phyloP scores from a whole-genome alignment of 2,888 invertebrate species.

The Norana najaformis region DNA sequence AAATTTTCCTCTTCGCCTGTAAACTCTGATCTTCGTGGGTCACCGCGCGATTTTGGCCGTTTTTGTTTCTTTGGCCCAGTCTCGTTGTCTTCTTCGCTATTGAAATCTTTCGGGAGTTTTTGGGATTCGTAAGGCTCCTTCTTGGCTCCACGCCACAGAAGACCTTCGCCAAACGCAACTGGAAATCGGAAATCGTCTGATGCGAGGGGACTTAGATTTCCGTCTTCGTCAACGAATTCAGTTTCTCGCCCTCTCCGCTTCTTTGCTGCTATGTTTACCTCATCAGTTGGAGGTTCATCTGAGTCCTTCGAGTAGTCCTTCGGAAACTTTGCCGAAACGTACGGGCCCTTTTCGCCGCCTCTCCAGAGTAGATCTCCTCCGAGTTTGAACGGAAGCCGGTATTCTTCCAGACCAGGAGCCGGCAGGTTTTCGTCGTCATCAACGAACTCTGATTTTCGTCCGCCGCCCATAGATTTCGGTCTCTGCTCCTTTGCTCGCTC shows the following conservation, averaged over 20 bases:
- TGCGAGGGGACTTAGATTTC: neutral
- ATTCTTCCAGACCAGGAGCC: neutral
- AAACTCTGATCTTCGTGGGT: neutral
- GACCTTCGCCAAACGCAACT: neutral
- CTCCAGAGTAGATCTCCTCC: conserved; percentile 15
- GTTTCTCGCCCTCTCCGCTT: neutral
- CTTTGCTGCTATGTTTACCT: neutral
- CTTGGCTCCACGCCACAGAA: neutral
- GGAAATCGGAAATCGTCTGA: conserved; percentile 16
- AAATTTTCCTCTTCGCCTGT: neutral
- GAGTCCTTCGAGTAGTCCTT: neutral
- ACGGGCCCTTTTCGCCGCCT: neutral
- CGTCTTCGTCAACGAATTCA: conserved; percentile 1
- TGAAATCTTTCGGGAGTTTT: neutral
- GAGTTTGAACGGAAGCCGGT: neutral
- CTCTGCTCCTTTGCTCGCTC: neutral
- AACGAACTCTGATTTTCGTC: neutral
- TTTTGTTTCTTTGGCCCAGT: neutral
- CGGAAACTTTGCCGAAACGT: neutral
- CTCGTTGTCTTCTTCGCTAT: neutral
- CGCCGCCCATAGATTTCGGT: neutral
- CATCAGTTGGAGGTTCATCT: neutral
- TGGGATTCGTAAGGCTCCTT: neutral
- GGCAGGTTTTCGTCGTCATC: neutral
- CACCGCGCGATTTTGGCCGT: neutral